These are phyloP conservation scores for Thysanoteuthis rhombus DNA, from an alignment of 2,888 invertebrate genomes.

Conservation along the genomic window DNA sequence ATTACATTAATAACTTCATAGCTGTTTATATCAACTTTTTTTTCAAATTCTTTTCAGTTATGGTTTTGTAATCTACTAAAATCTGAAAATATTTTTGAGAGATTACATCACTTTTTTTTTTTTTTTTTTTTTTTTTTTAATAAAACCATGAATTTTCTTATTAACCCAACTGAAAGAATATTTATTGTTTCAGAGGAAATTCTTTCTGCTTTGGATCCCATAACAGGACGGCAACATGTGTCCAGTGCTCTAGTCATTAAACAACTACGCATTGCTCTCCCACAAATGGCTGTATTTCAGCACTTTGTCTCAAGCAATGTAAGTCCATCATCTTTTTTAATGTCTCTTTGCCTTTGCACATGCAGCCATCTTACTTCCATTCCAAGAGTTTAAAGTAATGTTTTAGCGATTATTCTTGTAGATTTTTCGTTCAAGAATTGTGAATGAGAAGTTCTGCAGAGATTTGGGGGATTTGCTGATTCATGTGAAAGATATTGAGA, in stretches of 20 bases:
- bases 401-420: constrained; percentile 35
- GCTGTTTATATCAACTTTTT: too few relatives aligned
- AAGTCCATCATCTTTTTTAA: not conserved
- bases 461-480: constrained; percentile 56
- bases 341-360: not conserved
- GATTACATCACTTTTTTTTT: too few relatives aligned
- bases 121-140: too few relatives aligned
- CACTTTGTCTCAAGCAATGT: constrained; percentile 64
- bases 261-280: constrained; percentile 61
- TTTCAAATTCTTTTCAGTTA: too few relatives aligned
- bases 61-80: not conserved
- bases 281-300: constrained; percentile 60
- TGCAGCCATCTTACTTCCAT: not conserved
- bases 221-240: constrained; percentile 65
- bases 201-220: constrained; percentile 59
- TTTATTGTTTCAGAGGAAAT: constrained; percentile 55
- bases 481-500: constrained; percentile 63
- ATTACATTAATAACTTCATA: too few relatives aligned
- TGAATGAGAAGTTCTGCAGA: constrained; percentile 60
- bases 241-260: constrained; percentile 61
- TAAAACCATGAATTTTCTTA: not conserved
- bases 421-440: constrained; percentile 62
- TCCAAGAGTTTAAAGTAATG: not conserved
- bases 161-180: not conserved
- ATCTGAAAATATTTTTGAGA: too few relatives aligned